Evolutionary conservation across 2,797 vertebrate species (phyloP).

Genomic region (Falco peregrinus): DNA sequence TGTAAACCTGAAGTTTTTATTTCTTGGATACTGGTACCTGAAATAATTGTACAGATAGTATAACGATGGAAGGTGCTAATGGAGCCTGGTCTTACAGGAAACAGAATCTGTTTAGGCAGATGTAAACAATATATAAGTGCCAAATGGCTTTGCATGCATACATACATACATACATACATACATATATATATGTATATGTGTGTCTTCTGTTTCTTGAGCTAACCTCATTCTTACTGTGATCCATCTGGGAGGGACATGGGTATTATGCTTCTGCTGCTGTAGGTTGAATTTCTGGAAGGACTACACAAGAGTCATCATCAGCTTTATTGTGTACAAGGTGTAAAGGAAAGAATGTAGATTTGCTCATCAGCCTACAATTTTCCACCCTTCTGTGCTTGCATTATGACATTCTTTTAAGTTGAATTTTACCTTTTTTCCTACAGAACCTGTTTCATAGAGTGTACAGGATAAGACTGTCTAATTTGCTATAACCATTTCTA

Average conservation of each 20-base stretch:
- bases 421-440: background rate
- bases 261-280: background rate
- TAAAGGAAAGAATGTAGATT: background rate
- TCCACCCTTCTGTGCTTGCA: background rate
- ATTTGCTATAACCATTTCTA: background rate
- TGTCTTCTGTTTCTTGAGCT: background rate
- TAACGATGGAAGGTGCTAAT: background rate
- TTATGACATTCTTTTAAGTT: background rate
- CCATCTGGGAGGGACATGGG: background rate
- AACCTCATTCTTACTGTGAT: background rate
- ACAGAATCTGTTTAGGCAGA: background rate
- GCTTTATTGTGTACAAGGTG: background rate
- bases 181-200: no score
- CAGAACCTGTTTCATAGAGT: background rate
- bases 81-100: background rate
- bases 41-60: background rate
- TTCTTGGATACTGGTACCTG: background rate
- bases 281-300: background rate
- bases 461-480: background rate
- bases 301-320: background rate
- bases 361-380: background rate
- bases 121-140: background rate
- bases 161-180: background rate
- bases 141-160: background rate
- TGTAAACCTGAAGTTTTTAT: background rate